Conservation (phyloP, 2,113 vertebrate genomes). For the Spermophilus dauricus region DNA sequence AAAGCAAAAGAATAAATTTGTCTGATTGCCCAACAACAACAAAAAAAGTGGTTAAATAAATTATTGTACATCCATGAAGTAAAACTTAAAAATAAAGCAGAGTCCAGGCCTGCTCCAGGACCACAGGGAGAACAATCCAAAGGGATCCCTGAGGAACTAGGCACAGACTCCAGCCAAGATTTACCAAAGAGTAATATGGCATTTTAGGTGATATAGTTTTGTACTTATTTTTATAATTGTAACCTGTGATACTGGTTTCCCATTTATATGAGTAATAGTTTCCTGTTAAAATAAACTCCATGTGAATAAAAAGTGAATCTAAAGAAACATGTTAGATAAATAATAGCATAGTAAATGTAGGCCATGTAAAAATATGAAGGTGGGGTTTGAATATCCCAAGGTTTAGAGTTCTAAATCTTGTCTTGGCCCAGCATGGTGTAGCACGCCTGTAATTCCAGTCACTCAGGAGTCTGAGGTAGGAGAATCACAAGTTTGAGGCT, state of each 20-base stretch:
- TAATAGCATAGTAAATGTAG: not conserved
- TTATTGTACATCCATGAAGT: not conserved
- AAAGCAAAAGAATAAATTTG: not conserved
- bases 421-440: not conserved
- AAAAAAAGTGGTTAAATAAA: not conserved
- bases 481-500: not conserved
- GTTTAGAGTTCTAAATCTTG: constrained; percentile 48
- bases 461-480: not conserved
- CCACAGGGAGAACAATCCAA: too few species aligned
- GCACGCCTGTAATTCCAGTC: not conserved
- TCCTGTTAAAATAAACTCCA: constrained; percentile 36
- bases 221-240: constrained; percentile 37
- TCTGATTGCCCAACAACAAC: not conserved
- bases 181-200: not conserved
- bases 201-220: constrained; percentile 20
- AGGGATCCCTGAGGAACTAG: too few species aligned
- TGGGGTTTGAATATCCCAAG: constrained; percentile 1
- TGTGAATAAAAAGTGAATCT: constrained; percentile 9
- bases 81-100: not conserved
- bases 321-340: constrained; percentile 14
- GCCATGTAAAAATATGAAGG: not conserved
- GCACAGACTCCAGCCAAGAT: not conserved
- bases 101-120: too few species aligned
- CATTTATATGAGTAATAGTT: constrained; percentile 37
- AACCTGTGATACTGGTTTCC: not conserved